Percentiles rank a stretch among this genome's conserved stretches.
Conservation (phyloP, 2,113 vertebrate species). For the Antechinus stuartii region DNA sequence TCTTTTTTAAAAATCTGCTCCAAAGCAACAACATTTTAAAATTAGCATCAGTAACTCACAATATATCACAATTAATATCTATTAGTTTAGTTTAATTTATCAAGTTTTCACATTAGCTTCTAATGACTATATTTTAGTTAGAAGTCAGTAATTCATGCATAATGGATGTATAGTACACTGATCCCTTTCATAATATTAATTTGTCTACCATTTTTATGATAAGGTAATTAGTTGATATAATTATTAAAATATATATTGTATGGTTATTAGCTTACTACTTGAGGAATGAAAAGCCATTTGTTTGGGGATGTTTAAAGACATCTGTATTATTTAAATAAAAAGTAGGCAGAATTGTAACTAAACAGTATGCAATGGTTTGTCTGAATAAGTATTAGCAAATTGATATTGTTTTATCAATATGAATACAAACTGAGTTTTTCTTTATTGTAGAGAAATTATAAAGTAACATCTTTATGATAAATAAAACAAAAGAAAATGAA, state of each 20-base stretch:
- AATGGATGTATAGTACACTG: conserved; percentile 56
- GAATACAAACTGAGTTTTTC: background rate
- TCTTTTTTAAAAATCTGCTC: conserved; percentile 74
- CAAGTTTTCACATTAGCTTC: conserved; percentile 60
- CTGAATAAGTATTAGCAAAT: conserved; percentile 57
- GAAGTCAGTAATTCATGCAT: conserved; percentile 65
- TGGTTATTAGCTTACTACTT: conserved; percentile 57
- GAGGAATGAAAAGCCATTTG: conserved; percentile 48
- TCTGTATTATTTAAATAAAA: conserved; percentile 38
- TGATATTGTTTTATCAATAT: conserved; percentile 43
- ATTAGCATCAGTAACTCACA: conserved; percentile 67
- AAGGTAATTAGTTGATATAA: conserved; percentile 68
- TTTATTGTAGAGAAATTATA: conserved; percentile 10
- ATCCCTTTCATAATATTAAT: conserved; percentile 66
- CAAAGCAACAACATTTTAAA: conserved; percentile 72
- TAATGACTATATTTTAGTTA: conserved; percentile 67
- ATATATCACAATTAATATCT: conserved; percentile 65
- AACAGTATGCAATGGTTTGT: conserved; percentile 63
- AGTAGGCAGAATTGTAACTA: conserved; percentile 27
- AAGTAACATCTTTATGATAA: conserved; percentile 17
- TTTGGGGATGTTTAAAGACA: conserved; percentile 38
- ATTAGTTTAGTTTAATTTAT: conserved; percentile 75
- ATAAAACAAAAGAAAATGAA: background rate
- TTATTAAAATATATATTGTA: conserved; percentile 39
- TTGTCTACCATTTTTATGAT: conserved; percentile 64